A percentile compares a stretch with the other conserved stretches of the same genome.
Evolutionary conservation across 2,797 vertebrate genomes (phyloP).

Genomic region (Fistularia commersonii): DNA sequence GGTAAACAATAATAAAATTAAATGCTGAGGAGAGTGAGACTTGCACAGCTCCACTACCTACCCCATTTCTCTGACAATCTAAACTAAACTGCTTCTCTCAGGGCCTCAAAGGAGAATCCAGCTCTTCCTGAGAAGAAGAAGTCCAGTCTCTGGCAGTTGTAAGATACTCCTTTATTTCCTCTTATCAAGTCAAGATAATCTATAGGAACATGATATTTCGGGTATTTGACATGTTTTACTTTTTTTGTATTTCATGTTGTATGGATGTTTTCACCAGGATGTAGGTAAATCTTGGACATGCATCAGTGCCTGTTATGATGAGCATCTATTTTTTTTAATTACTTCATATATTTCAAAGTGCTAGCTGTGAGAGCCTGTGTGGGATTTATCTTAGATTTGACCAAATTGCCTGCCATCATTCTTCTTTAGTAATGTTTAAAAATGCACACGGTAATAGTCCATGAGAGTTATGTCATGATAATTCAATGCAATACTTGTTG

Average conservation of each 20-base stretch:
- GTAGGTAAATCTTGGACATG: conserved; percentile 74
- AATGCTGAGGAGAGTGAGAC: too few relatives aligned
- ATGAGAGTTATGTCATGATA: too few relatives aligned
- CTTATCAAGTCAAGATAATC: conserved; percentile 9
- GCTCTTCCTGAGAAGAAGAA: conserved; percentile 93
- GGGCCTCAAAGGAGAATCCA: conserved; percentile 93
- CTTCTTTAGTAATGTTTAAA: too few relatives aligned
- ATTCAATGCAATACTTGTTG: too few relatives aligned
- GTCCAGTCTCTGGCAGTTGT: conserved; percentile 99
- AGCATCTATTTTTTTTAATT: conserved; percentile 28
- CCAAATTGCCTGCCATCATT: background rate
- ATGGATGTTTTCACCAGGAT: conserved; percentile 70
- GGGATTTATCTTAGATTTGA: conserved; percentile 30
- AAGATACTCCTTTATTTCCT: conserved; percentile 64
- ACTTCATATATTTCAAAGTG: conserved; percentile 29
- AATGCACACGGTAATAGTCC: too few relatives aligned
- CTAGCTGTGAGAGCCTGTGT: conserved; percentile 33
- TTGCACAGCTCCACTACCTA: too few relatives aligned
- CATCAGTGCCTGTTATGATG: conserved; percentile 27
- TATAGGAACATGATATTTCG: conserved; percentile 8
- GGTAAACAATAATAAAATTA: too few relatives aligned
- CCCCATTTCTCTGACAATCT: background rate
- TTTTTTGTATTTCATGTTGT: conserved; percentile 51
- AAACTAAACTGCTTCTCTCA: conserved; percentile 44
- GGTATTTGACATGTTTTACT: conserved; percentile 26